A percentile compares a stretch with the other conserved stretches of the same genome.
These are phyloP conservation scores for Rotaria macrura DNA, from an alignment of 2,888 invertebrate genomes.

Conservation along the genomic window DNA sequence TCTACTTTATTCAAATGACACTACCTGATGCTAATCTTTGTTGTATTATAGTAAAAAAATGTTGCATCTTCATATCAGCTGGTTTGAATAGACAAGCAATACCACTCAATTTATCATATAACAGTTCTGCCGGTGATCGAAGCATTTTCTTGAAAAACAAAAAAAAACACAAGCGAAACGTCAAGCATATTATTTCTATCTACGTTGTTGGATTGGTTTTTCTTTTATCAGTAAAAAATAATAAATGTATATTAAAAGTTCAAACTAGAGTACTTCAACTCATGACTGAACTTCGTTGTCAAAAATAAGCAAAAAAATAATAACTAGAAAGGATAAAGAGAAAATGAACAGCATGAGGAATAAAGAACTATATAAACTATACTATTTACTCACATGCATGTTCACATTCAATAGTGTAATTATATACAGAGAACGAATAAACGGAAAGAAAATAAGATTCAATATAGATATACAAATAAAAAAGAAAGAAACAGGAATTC, in stretches of 20 bases:
- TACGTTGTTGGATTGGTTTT: background rate
- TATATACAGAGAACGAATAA: background rate
- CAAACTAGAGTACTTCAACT: background rate
- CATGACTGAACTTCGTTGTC: background rate
- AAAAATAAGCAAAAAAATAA: background rate
- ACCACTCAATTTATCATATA: background rate
- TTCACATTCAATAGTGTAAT: background rate
- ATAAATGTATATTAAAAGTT: background rate
- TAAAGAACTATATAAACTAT: background rate
- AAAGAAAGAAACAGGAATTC: background rate
- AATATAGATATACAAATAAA: background rate
- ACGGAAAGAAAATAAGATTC: background rate
- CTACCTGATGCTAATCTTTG: conserved; percentile 17
- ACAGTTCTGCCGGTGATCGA: background rate
- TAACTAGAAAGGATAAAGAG: background rate
- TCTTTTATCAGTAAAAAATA: background rate
- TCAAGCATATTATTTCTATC: too few species aligned
- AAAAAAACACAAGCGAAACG: background rate
- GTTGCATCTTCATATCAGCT: conserved; percentile 10
- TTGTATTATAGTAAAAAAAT: background rate
- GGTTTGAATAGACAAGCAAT: conserved; percentile 10
- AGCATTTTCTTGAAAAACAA: background rate
- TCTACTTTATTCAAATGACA: background rate
- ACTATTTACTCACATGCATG: background rate
- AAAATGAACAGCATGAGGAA: background rate